These are phyloP conservation scores for Brachionus koreanus DNA, from an alignment of 1,140 invertebrate genomes.

Conservation along the genomic window DNA sequence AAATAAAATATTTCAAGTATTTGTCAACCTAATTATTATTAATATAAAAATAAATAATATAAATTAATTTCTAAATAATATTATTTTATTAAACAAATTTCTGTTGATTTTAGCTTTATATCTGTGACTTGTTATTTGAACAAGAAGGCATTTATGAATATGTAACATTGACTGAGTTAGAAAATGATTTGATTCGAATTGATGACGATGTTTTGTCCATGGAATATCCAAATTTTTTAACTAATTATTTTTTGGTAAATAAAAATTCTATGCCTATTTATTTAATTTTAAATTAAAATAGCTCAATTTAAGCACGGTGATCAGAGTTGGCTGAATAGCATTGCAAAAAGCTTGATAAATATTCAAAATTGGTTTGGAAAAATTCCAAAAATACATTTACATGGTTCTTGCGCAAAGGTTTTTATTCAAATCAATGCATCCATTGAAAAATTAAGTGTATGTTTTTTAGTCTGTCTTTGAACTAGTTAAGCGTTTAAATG, in stretches of 20 bases:
- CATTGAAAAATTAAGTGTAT: background rate
- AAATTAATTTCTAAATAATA: background rate
- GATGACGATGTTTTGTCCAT: slow-evolving; percentile 41
- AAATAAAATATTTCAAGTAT: background rate
- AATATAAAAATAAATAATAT: background rate
- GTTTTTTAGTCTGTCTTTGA: slow-evolving; percentile 13
- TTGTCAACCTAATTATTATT: background rate
- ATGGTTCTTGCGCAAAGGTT: slow-evolving; percentile 37
- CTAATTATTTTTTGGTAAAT: slow-evolving; percentile 33
- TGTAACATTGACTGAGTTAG: background rate
- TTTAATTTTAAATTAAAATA: background rate
- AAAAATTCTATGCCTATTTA: background rate
- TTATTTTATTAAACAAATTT: background rate
- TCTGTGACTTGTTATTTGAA: slow-evolving; percentile 27
- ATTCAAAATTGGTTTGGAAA: slow-evolving; percentile 29
- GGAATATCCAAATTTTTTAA: slow-evolving; percentile 29
- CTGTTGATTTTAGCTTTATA: background rate
- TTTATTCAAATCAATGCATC: background rate
- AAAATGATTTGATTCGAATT: slow-evolving; percentile 36
- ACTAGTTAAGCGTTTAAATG: background rate
- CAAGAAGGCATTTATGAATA: slow-evolving; percentile 37
- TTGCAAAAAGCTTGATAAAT: slow-evolving; percentile 20
- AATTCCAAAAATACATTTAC: slow-evolving; percentile 41
- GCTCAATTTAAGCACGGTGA: slow-evolving; percentile 26
- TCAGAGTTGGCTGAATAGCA: background rate